Conservation (phyloP, 2,888 invertebrate genomes). For the Hoplodrina blanda region DNA sequence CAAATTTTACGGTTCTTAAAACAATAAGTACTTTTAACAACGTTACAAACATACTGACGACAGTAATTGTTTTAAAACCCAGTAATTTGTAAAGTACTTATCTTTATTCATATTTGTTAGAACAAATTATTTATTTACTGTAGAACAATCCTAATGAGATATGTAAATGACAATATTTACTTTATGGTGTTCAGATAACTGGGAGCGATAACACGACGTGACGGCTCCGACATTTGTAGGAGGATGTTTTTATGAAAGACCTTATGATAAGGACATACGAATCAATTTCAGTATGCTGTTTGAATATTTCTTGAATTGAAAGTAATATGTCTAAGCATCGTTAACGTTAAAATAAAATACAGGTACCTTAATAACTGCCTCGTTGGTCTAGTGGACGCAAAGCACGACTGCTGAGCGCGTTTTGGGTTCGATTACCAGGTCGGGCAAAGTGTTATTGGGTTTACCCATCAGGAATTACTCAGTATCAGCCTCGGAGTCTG, state of each 20-base stretch:
- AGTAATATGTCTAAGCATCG: no score
- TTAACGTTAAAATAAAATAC: constrained; percentile 14
- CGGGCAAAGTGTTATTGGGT: no score
- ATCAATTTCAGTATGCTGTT: constrained; percentile 5
- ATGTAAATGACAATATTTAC: constrained; percentile 50
- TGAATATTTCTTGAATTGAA: constrained; percentile 10
- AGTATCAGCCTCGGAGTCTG: no score
- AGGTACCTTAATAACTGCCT: background rate
- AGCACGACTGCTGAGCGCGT: no score
- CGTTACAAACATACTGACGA: constrained; percentile 15
- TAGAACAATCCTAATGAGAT: constrained; percentile 42
- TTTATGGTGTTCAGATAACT: constrained; percentile 40
- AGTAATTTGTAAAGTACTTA: constrained; percentile 39
- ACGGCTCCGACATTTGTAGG: background rate
- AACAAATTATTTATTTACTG: constrained; percentile 46
- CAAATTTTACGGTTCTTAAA: background rate
- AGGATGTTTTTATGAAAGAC: background rate
- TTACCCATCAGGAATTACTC: no score
- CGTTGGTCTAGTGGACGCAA: no score
- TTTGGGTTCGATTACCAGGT: no score
- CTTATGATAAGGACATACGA: constrained; percentile 3
- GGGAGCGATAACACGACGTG: constrained; percentile 23
- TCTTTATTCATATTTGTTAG: constrained; percentile 39
- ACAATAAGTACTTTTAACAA: constrained; percentile 6
- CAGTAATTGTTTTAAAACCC: constrained; percentile 35